A percentile compares a stretch with the other conserved stretches of the same genome.
phyloP scores from a whole-genome alignment of 2,888 invertebrate species.

The Xylophagus ater region DNA sequence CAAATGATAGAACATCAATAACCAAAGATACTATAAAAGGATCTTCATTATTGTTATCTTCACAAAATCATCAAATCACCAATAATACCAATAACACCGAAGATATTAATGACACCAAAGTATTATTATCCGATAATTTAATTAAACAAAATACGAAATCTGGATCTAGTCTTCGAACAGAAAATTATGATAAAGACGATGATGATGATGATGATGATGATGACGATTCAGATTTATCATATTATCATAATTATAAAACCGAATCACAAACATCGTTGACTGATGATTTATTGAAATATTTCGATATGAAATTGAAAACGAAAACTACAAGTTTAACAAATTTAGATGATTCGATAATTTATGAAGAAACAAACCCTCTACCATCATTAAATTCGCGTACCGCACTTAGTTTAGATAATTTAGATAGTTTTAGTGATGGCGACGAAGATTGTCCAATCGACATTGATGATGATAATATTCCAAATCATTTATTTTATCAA shows the following conservation, averaged over 20 bases:
- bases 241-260: too few relatives aligned
- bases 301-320: slow-evolving; percentile 35
- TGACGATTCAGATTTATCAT: slow-evolving; percentile 28
- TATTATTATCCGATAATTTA: too few relatives aligned
- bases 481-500: slow-evolving; percentile 32
- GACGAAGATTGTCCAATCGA: slow-evolving; percentile 24
- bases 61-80: neutral
- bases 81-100: neutral
- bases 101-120: slow-evolving; percentile 2
- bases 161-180: slow-evolving; percentile 24
- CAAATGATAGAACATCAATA: neutral
- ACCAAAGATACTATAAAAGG: slow-evolving; percentile 7
- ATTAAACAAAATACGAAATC: slow-evolving; percentile 17
- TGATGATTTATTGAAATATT: slow-evolving; percentile 36
- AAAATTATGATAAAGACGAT: slow-evolving; percentile 38
- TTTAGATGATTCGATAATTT: slow-evolving; percentile 19
- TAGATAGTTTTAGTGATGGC: slow-evolving; percentile 15
- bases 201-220: too few relatives aligned
- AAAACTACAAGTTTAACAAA: slow-evolving; percentile 31
- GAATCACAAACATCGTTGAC: slow-evolving; percentile 30
- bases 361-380: slow-evolving; percentile 7
- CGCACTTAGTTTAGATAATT: slow-evolving; percentile 20
- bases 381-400: neutral
- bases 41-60: too few relatives aligned
- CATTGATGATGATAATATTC: slow-evolving; percentile 27